These are phyloP conservation scores for Batillaria attramentaria DNA, from an alignment of 1,140 invertebrate genomes.

Conservation along the genomic window DNA sequence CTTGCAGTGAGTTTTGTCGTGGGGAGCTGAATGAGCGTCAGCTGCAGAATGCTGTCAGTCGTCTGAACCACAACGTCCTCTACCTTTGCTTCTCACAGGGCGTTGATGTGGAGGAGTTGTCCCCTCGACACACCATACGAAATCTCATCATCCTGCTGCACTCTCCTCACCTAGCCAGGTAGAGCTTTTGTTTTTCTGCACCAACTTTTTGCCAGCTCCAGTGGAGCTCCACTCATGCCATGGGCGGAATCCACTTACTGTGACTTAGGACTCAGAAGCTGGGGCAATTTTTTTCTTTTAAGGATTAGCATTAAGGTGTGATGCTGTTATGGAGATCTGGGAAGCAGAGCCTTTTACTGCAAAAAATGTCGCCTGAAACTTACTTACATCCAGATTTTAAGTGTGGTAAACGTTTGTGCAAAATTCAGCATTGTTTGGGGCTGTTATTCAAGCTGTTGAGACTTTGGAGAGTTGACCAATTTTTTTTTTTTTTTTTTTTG, in stretches of 20 bases:
- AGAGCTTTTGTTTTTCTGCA: conserved; percentile 35
- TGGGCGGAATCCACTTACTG: too few species aligned
- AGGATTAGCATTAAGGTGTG: neutral
- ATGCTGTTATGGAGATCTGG: too few species aligned
- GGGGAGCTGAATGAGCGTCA: conserved; percentile 81
- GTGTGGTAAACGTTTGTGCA: too few species aligned
- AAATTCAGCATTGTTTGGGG: too few species aligned
- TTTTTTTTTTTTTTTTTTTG: too few species aligned
- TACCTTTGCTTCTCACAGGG: conserved; percentile 87
- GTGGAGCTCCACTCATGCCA: neutral
- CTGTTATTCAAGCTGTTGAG: too few species aligned
- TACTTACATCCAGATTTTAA: too few species aligned
- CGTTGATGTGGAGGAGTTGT: conserved; percentile 77
- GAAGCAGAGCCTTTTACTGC: too few species aligned
- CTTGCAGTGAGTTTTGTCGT: conserved; percentile 83
- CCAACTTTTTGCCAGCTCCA: neutral
- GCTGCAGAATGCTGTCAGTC: conserved; percentile 82
- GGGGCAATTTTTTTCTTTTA: neutral
- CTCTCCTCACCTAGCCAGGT: conserved; percentile 81
- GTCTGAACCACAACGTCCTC: conserved; percentile 86
- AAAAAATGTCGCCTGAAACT: too few species aligned
- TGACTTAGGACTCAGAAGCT: neutral
- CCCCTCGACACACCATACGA: conserved; percentile 81
- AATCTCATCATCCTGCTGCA: conserved; percentile 83
- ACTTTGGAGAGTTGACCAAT: too few species aligned